A percentile compares a stretch with the other conserved stretches of the same genome.
phyloP scores from a whole-genome alignment of 2,113 vertebrate genomes.

The Syngnathoides biaculeatus region DNA sequence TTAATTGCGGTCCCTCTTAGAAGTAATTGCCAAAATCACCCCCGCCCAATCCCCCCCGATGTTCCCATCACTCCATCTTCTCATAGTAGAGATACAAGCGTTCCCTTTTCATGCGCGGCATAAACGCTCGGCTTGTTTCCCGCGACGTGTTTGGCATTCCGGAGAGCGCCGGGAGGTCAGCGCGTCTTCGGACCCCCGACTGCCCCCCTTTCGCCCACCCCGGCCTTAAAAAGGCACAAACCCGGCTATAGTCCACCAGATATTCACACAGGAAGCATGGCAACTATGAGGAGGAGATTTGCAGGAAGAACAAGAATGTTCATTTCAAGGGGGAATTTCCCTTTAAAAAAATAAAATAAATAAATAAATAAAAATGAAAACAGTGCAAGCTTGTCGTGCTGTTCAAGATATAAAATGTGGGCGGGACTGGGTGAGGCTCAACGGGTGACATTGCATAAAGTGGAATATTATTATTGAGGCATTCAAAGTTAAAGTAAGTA shows the following conservation, averaged over 20 bases:
- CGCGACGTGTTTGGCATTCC: conserved; percentile 67
- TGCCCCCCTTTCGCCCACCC: conserved; percentile 11
- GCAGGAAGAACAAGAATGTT: conserved; percentile 49
- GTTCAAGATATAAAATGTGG: conserved; percentile 23
- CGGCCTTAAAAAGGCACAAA: conserved; percentile 49
- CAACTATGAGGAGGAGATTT: conserved; percentile 13
- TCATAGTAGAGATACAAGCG: conserved; percentile 54
- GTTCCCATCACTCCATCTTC: conserved; percentile 36
- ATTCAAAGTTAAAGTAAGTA: neutral
- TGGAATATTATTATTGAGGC: no score
- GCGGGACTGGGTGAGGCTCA: conserved; percentile 16
- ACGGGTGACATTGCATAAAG: conserved; percentile 42
- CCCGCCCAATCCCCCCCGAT: conserved; percentile 7
- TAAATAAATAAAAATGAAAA: conserved; percentile 35
- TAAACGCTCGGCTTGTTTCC: conserved; percentile 60
- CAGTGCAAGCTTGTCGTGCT: conserved; percentile 36
- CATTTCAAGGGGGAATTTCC: conserved; percentile 44
- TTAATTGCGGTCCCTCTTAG: conserved; percentile 71
- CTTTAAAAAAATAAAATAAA: neutral
- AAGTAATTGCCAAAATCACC: conserved; percentile 67
- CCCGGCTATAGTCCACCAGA: conserved; percentile 34
- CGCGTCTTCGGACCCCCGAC: neutral
- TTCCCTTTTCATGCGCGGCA: conserved; percentile 53
- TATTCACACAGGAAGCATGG: conserved; percentile 12
- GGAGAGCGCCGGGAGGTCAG: conserved; percentile 58